Conservation (phyloP, 2,888 invertebrate genomes). For the Tenthredo scrophulariae region DNA sequence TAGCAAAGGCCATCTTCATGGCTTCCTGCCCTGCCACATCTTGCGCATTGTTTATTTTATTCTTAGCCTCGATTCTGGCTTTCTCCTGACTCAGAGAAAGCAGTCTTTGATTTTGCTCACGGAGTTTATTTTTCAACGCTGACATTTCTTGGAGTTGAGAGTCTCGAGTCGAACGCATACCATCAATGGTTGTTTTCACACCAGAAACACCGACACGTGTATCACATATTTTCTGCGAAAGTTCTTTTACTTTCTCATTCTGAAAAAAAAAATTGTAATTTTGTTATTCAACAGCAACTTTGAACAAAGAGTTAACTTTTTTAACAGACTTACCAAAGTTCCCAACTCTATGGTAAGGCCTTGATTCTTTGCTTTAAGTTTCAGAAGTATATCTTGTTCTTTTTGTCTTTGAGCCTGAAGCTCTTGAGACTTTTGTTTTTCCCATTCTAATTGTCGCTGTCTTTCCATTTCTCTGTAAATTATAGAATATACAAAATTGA, state of each 20-base stretch:
- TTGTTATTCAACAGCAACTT: slow-evolving; percentile 10
- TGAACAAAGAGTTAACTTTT: slow-evolving; percentile 29
- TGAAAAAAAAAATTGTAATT: slow-evolving; percentile 68
- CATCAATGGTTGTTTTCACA: slow-evolving; percentile 97
- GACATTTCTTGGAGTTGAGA: slow-evolving; percentile 93
- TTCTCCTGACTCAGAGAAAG: slow-evolving; percentile 91
- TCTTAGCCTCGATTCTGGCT: slow-evolving; percentile 88
- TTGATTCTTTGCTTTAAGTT: slow-evolving; percentile 93
- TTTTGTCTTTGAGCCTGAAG: slow-evolving; percentile 91
- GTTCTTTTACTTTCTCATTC: slow-evolving; percentile 88
- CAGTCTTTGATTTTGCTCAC: slow-evolving; percentile 91
- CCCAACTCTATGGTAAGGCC: slow-evolving; percentile 88
- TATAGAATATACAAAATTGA: background rate
- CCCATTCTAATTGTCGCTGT: slow-evolving; percentile 97
- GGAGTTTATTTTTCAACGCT: slow-evolving; percentile 88
- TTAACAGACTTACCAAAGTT: slow-evolving; percentile 74
- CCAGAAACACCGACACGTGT: slow-evolving; percentile 93
- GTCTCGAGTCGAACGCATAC: slow-evolving; percentile 96
- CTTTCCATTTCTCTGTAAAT: slow-evolving; percentile 91
- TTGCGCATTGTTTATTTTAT: slow-evolving; percentile 79
- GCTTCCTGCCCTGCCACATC: slow-evolving; percentile 80
- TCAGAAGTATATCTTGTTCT: slow-evolving; percentile 91
- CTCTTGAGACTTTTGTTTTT: slow-evolving; percentile 93
- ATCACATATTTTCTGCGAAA: slow-evolving; percentile 90
- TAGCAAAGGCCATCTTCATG: slow-evolving; percentile 83